Base-by-base conservation (phyloP, 2,113 vertebrate species). In the Suricata suricatta region DNA sequence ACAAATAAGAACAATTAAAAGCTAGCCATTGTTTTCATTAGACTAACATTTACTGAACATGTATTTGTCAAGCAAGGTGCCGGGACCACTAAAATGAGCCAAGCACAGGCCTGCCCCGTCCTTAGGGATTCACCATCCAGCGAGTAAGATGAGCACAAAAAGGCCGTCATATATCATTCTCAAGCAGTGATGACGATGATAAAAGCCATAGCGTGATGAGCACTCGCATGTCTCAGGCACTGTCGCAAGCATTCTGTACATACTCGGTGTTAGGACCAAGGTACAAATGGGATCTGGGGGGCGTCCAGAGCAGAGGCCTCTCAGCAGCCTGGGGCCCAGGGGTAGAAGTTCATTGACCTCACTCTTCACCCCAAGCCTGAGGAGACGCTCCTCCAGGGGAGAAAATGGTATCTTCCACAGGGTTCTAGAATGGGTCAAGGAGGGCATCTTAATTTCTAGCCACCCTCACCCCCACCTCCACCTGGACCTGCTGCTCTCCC, bases 101-200 rank as follows among this genome's bases (percentile, higher is more conserved):
- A 19, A 57, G 35, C 64, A 6, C 50, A 25, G 9, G 14, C 25
- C 10, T 3, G 1, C 17, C 35, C 5, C 5, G 44, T 1, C 47
- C 8, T 0, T 0, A 0, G 27, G 35, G 31, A 54, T 13, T 74
- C 15, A 12, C 72, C 6, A 2, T 7, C 10, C 33, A 2, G 0
- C 9, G 44, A 47, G 54, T 10, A 54, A 84, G 90, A 72, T 2
- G 31, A 80, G 11, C 14, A 10, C 21, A 33, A 25, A 50, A 6
- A 11, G 7, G 63, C 14, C 4, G 2, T 21, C 17, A 2, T 2
- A 11, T 35, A 33, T 25, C 74, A 7, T 0, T 41, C 15, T 1
- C 7, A 29, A 3, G 13, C 10, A 6, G 10, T 0, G 16, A 44
- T 8, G 9, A 15, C 0, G 16, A 50, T 3, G 25, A 12, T 9